These are phyloP conservation scores for Cinclus mexicanus DNA, from an alignment of 2,113 vertebrate genomes.

Conservation along the genomic window DNA sequence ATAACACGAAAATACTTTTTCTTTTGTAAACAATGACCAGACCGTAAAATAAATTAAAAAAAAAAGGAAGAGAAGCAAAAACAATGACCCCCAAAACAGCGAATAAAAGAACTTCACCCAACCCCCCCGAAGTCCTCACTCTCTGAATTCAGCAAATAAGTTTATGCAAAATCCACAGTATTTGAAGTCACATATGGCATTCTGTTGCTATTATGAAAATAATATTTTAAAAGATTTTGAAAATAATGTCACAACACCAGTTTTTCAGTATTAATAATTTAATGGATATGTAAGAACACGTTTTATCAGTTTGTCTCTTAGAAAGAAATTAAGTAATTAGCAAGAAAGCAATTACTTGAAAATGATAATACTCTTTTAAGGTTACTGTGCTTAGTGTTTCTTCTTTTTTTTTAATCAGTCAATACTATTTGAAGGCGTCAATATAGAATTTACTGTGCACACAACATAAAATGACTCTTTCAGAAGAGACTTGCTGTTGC, in stretches of 20 bases:
- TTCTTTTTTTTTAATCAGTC: slow-evolving; percentile 78
- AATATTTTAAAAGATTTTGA: not conserved
- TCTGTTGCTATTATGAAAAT: not conserved
- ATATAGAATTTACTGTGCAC: slow-evolving; percentile 78
- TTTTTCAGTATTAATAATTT: slow-evolving; percentile 21
- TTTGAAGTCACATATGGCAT: not conserved
- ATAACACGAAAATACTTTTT: not conserved
- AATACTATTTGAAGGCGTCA: slow-evolving; percentile 85
- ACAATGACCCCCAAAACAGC: not conserved
- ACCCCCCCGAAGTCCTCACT: not conserved
- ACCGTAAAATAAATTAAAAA: not conserved
- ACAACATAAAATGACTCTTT: slow-evolving; percentile 86
- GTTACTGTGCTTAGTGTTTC: slow-evolving; percentile 48
- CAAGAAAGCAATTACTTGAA: slow-evolving; percentile 34
- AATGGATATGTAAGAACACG: not conserved
- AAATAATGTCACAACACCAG: not conserved
- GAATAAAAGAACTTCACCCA: not conserved
- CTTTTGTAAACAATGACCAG: not conserved
- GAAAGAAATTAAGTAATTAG: slow-evolving; percentile 47
- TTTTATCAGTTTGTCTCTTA: slow-evolving; percentile 12
- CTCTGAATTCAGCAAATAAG: not conserved
- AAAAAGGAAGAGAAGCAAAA: not conserved
- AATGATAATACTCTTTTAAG: slow-evolving; percentile 38
- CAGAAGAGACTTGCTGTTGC: slow-evolving; percentile 75
- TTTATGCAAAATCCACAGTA: not conserved